Percentiles rank a stretch among this genome's conserved stretches.
phyloP scores from a whole-genome alignment of 2,113 vertebrate genomes.

The Catharus fuscescens region DNA sequence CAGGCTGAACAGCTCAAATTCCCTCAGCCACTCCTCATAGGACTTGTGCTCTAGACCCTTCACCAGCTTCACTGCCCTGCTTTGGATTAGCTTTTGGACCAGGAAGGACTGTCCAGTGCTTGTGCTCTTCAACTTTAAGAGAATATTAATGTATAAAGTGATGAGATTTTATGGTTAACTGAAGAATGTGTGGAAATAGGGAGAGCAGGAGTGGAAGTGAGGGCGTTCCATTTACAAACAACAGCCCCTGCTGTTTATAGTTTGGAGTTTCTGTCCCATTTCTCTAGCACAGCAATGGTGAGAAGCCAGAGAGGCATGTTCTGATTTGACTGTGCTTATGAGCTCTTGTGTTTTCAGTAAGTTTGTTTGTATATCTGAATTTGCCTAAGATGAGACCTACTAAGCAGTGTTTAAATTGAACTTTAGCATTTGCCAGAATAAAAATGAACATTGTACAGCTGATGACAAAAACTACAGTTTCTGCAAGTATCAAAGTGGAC shows the following conservation, averaged over 20 bases:
- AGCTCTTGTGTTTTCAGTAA: not conserved
- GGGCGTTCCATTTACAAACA: not conserved
- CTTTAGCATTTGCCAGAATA: not conserved
- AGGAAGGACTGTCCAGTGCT: not conserved
- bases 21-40: not conserved
- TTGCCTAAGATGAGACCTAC: not conserved
- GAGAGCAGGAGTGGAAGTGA: not conserved
- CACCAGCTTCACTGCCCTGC: not conserved
- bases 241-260: not conserved
- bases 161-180: not conserved
- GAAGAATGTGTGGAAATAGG: not conserved
- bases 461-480: not conserved
- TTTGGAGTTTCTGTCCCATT: not conserved
- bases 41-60: not conserved
- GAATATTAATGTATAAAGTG: not conserved
- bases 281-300: not conserved
- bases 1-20: not conserved
- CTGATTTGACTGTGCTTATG: not conserved
- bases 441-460: not conserved
- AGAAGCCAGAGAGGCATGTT: not conserved
- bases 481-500: not conserved
- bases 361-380: not conserved
- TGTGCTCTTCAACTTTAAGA: not conserved
- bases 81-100: not conserved
- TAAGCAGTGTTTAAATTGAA: slow-evolving; percentile 3